Conservation (phyloP, 2,797 vertebrate species). For the Cynopterus sphinx region DNA sequence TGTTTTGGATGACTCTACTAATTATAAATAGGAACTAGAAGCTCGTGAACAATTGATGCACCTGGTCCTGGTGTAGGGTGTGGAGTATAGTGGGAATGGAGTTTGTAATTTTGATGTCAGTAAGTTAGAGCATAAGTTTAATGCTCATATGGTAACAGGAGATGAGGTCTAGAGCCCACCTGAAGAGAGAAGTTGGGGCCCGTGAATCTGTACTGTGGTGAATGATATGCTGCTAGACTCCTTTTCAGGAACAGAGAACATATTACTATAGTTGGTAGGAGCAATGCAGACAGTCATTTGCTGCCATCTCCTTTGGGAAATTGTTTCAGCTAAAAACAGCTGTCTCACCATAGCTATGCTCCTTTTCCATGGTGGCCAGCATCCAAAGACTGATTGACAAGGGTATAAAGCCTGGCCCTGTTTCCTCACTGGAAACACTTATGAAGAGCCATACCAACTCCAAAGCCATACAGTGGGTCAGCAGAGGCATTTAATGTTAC, state of each 20-base stretch:
- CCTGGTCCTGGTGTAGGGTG: background rate
- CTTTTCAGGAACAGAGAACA: background rate
- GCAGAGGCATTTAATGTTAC: background rate
- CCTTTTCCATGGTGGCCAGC: background rate
- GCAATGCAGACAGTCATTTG: background rate
- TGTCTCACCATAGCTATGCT: background rate
- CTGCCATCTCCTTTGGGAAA: background rate
- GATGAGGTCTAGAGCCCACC: background rate
- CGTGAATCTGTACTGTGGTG: background rate
- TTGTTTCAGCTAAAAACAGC: background rate
- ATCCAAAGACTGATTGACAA: background rate
- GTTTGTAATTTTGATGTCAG: background rate
- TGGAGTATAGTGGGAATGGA: background rate
- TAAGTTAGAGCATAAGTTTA: background rate
- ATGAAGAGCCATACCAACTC: background rate
- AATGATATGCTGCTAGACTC: background rate
- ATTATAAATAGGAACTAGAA: conserved; percentile 31
- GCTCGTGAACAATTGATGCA: background rate
- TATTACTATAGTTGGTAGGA: background rate
- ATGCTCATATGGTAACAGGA: background rate
- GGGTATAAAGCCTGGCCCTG: background rate
- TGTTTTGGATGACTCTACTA: background rate
- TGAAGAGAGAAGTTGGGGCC: background rate
- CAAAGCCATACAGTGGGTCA: background rate
- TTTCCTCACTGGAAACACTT: background rate